Percentiles rank a stretch among this genome's conserved stretches.
These are phyloP conservation scores for Gallinago media DNA, from an alignment of 2,113 vertebrate genomes.

Conservation along the genomic window DNA sequence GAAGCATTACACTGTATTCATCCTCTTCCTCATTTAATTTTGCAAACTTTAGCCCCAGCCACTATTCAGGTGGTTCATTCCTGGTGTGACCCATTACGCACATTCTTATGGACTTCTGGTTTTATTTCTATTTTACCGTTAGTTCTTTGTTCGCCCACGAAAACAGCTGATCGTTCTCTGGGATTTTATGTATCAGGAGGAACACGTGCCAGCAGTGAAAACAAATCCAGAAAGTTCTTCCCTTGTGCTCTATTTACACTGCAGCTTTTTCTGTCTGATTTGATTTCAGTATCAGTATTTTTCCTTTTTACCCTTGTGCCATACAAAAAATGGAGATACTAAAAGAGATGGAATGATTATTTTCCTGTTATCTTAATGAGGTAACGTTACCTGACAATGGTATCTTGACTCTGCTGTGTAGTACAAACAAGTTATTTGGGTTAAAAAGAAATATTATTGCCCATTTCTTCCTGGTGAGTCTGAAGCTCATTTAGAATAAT, in stretches of 20 bases:
- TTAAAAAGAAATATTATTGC: not conserved
- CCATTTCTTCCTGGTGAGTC: not conserved
- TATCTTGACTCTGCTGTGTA: not conserved
- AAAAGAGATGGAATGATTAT: not conserved
- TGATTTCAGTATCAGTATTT: not conserved
- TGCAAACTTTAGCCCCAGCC: not conserved
- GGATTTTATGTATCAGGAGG: not conserved
- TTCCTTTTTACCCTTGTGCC: not conserved
- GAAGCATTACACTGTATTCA: fast-evolving
- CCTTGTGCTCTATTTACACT: not conserved
- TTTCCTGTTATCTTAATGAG: not conserved
- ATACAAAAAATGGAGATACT: not conserved
- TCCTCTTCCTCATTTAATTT: not conserved
- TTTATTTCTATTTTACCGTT: not conserved
- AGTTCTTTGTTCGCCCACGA: not conserved
- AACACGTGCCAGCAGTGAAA: conserved; percentile 23
- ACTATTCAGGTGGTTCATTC: not conserved
- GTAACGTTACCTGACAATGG: not conserved
- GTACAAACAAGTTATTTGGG: not conserved
- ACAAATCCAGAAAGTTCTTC: not conserved
- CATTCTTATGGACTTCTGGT: not conserved
- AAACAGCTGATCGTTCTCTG: not conserved
- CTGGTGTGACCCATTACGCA: not conserved
- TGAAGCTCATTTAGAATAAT: not conserved
- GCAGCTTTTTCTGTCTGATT: not conserved